Evolutionary conservation across 2,113 vertebrate genomes (phyloP).

Genomic region (Ivindomyrus marchei): DNA sequence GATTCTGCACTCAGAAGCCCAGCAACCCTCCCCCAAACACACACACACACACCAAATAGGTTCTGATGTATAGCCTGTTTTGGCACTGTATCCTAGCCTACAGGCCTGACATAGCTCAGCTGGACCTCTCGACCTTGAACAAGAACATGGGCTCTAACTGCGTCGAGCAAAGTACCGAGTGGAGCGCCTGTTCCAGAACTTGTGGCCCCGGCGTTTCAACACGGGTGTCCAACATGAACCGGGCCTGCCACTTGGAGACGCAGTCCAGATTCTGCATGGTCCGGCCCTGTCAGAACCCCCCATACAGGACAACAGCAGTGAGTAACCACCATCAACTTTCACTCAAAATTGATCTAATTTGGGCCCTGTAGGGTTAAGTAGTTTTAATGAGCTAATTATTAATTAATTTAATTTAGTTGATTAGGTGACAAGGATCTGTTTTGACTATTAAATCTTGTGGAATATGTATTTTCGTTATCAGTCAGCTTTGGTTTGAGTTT

Average conservation of each 20-base stretch:
- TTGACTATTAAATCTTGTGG: background rate
- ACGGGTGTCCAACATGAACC: conserved; percentile 68
- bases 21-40: background rate
- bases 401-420: background rate
- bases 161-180: conserved; percentile 62
- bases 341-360: background rate
- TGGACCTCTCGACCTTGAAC: conserved; percentile 2
- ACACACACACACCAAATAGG: no score
- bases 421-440: background rate
- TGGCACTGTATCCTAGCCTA: conserved; percentile 5
- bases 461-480: background rate
- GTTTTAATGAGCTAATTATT: background rate
- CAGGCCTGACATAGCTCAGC: conserved; percentile 1
- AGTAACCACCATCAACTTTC: background rate
- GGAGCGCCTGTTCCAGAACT: conserved; percentile 69
- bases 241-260: conserved; percentile 62
- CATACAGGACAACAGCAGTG: conserved; percentile 10
- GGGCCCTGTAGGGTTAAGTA: background rate
- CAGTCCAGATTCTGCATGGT: conserved; percentile 62
- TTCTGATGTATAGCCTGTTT: background rate
- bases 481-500: background rate
- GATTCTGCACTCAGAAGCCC: background rate
- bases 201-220: conserved; percentile 68
- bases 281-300: conserved; percentile 53
- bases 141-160: conserved; percentile 40